phyloP scores from a whole-genome alignment of 2,888 invertebrate genomes.

The Gari tellinella region DNA sequence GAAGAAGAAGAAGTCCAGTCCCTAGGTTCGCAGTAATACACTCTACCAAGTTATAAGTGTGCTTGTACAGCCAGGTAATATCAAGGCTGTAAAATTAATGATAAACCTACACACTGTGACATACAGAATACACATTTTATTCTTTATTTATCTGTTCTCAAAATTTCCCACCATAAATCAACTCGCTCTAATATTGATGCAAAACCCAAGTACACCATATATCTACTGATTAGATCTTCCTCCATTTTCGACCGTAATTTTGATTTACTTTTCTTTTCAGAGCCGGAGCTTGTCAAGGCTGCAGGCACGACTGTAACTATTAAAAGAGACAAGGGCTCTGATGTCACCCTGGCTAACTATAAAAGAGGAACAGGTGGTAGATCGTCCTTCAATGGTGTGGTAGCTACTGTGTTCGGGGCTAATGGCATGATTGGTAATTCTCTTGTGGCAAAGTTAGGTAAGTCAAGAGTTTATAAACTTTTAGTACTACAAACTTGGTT shows the following conservation, averaged over 20 bases:
- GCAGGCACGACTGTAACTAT: slow-evolving; percentile 55
- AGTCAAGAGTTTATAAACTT: slow-evolving; percentile 75
- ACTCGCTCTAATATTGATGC: background rate
- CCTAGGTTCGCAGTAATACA: no score
- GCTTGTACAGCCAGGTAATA: no score
- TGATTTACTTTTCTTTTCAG: slow-evolving; percentile 49
- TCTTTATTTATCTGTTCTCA: no score
- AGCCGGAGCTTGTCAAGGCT: slow-evolving; percentile 60
- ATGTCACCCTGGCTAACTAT: slow-evolving; percentile 64
- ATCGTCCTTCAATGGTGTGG: slow-evolving; percentile 97
- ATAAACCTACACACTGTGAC: no score
- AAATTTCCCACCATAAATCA: background rate
- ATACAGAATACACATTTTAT: no score
- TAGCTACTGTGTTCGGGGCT: slow-evolving; percentile 98
- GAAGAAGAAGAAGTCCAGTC: no score
- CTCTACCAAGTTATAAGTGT: no score
- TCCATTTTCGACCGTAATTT: background rate
- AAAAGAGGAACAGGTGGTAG: slow-evolving; percentile 89
- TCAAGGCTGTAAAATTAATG: no score
- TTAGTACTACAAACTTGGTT: no score
- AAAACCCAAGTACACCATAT: background rate
- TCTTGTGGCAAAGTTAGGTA: slow-evolving; percentile 95
- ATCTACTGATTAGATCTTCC: background rate
- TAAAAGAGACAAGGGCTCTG: slow-evolving; percentile 44
- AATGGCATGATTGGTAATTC: slow-evolving; percentile 95